phyloP scores from a whole-genome alignment of 2,797 vertebrate genomes.

The Fistularia commersonii region DNA sequence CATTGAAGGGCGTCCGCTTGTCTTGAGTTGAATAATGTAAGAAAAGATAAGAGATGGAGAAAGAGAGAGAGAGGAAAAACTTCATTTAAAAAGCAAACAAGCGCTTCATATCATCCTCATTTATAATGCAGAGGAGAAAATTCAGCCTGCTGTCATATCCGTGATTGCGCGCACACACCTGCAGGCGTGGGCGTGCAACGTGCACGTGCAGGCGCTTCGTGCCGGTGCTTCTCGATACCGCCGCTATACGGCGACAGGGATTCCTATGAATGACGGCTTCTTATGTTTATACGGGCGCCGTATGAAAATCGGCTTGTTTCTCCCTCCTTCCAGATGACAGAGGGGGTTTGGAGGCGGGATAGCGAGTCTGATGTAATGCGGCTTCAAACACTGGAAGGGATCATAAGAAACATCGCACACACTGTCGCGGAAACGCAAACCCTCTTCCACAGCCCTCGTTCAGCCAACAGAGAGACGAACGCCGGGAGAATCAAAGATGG shows the following conservation, averaged over 20 bases:
- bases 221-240: too few species aligned
- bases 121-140: slow-evolving; percentile 62
- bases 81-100: slow-evolving; percentile 62
- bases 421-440: slow-evolving; percentile 33
- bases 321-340: slow-evolving; percentile 32
- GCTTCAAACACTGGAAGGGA: slow-evolving; percentile 58
- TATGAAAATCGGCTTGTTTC: slow-evolving; percentile 25
- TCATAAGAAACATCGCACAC: slow-evolving; percentile 57
- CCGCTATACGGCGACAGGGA: neutral
- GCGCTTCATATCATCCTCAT: slow-evolving; percentile 55
- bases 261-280: slow-evolving; percentile 7
- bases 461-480: slow-evolving; percentile 32
- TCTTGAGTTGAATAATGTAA: too few species aligned
- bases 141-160: too few species aligned
- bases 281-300: slow-evolving; percentile 24
- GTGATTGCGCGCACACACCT: too few species aligned
- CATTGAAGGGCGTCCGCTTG: too few species aligned
- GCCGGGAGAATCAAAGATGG: slow-evolving; percentile 28
- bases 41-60: slow-evolving; percentile 24
- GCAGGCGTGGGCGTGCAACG: too few species aligned
- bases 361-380: slow-evolving; percentile 61
- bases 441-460: slow-evolving; percentile 33
- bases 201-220: too few species aligned
- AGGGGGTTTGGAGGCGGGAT: slow-evolving; percentile 44
- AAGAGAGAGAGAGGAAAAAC: slow-evolving; percentile 28